Percentiles rank a stretch among this genome's conserved stretches.
Conservation (phyloP, 2,888 invertebrate genomes). For the Pycnomerus fuliginosus region DNA sequence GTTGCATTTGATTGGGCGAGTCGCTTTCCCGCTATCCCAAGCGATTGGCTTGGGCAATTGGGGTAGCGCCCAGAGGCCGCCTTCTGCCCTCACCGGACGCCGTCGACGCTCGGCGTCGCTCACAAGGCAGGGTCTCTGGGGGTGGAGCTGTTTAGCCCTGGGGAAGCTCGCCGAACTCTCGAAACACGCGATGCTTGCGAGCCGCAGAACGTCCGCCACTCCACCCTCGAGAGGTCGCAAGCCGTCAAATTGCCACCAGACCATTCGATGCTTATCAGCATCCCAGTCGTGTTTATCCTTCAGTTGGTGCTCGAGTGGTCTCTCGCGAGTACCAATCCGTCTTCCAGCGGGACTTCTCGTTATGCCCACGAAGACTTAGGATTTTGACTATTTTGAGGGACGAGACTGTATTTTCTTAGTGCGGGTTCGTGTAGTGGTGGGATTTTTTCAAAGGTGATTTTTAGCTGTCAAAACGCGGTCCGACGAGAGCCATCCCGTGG, state of each 20-base stretch:
- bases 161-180: conserved; percentile 56
- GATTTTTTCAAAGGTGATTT: conserved; percentile 14
- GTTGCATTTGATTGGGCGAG: conserved; percentile 34
- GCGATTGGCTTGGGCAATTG: conserved; percentile 42
- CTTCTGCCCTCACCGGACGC: conserved; percentile 37
- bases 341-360: conserved; percentile 33
- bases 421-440: conserved; percentile 5
- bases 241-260: conserved; percentile 46
- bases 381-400: too few relatives aligned
- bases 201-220: conserved; percentile 37
- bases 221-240: conserved; percentile 47
- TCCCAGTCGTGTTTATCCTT: conserved; percentile 52
- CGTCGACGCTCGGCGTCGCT: conserved; percentile 50
- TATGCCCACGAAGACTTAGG: too few relatives aligned
- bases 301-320: conserved; percentile 46
- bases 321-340: conserved; percentile 46
- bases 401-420: too few relatives aligned
- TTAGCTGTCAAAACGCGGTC: conserved; percentile 66
- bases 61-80: conserved; percentile 38
- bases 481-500: conserved; percentile 66
- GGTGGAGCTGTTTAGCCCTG: conserved; percentile 57
- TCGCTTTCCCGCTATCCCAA: conserved; percentile 36
- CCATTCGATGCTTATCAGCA: conserved; percentile 50
- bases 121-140: too few relatives aligned
- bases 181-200: conserved; percentile 25